These are phyloP conservation scores for Lucilia cuprina DNA, from an alignment of 1,140 invertebrate genomes.

Conservation along the genomic window DNA sequence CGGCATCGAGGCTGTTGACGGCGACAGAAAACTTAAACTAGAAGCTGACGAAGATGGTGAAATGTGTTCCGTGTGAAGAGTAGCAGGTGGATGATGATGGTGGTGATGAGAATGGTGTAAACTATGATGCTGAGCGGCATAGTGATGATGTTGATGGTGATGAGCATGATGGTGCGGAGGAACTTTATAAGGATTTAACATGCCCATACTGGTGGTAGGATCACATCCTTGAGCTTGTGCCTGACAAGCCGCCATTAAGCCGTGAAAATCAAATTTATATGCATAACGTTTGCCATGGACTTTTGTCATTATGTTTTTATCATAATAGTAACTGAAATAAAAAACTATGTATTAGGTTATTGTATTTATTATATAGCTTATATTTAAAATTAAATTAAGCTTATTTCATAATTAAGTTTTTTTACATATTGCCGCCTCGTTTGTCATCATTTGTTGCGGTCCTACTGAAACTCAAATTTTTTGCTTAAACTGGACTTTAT, in stretches of 20 bases:
- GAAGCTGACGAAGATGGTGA: conserved; percentile 47
- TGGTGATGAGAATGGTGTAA: conserved; percentile 47
- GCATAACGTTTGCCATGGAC: conserved; percentile 91
- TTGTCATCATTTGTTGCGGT: background rate
- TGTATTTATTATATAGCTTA: too few species aligned
- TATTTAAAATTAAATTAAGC: too few species aligned
- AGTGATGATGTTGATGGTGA: conserved; percentile 39
- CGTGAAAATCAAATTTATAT: conserved; percentile 92
- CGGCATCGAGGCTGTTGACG: conserved; percentile 53
- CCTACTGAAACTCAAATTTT: background rate
- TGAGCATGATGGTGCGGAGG: conserved; percentile 45
- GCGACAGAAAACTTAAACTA: conserved; percentile 57
- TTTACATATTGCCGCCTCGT: background rate
- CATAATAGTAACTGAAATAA: conserved; percentile 90
- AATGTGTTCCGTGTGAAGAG: conserved; percentile 44
- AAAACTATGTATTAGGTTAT: too few species aligned
- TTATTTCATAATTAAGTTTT: background rate
- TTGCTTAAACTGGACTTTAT: background rate
- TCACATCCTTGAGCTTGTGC: conserved; percentile 70
- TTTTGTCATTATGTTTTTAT: conserved; percentile 97
- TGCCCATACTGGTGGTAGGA: conserved; percentile 53
- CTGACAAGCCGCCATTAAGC: conserved; percentile 84
- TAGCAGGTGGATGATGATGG: conserved; percentile 41
- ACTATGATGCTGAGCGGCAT: conserved; percentile 47
- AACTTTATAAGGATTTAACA: conserved; percentile 55